These are phyloP conservation scores for Amblyopsis rosae DNA, from an alignment of 2,113 vertebrate species.

Conservation along the genomic window DNA sequence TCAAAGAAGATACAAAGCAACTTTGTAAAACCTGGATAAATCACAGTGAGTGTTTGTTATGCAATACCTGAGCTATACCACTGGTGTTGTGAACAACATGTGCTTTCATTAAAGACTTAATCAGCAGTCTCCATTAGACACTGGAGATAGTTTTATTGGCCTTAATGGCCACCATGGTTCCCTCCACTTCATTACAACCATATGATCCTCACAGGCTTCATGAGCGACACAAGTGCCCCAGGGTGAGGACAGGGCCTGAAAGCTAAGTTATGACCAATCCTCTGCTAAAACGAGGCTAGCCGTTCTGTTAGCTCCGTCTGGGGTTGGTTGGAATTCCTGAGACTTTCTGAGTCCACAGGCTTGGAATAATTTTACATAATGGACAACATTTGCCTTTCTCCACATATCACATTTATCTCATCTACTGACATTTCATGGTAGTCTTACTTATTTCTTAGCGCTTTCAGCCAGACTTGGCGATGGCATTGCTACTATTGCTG, in stretches of 20 bases:
- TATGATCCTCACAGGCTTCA: constrained; percentile 61
- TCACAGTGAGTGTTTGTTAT: background rate
- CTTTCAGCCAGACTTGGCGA: background rate
- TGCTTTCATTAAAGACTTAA: constrained; percentile 11
- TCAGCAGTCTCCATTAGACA: constrained; percentile 43
- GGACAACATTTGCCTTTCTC: background rate
- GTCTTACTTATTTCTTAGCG: constrained; percentile 13
- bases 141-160: constrained; percentile 62
- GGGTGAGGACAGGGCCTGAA: constrained; percentile 39
- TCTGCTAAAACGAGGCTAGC: constrained; percentile 48
- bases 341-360: constrained; percentile 56
- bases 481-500: background rate
- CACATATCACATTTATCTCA: too few relatives aligned
- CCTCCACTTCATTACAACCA: constrained; percentile 65
- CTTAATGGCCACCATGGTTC: constrained; percentile 54
- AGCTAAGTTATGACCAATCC: constrained; percentile 42
- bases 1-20: constrained; percentile 16
- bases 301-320: constrained; percentile 46
- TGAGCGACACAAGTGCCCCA: constrained; percentile 33
- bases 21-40: constrained; percentile 7
- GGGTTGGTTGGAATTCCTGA: constrained; percentile 50
- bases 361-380: constrained; percentile 26
- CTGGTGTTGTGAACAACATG: constrained; percentile 32
- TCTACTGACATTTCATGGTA: constrained; percentile 6
- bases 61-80: background rate